phyloP scores from a whole-genome alignment of 2,888 invertebrate species.

The Rosalia funebris region DNA sequence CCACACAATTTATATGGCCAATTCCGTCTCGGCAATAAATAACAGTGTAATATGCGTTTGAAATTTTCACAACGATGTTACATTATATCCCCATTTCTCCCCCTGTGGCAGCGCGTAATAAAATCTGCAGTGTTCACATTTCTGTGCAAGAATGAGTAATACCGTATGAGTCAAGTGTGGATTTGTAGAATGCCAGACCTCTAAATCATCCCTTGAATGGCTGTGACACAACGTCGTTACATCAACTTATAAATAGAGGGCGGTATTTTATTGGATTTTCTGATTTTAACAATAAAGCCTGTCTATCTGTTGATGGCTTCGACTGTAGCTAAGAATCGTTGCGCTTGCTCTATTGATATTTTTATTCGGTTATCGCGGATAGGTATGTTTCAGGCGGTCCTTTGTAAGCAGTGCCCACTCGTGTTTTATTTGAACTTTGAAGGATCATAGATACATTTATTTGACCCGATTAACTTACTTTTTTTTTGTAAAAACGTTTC shows the following conservation, averaged over 20 bases:
- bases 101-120: constrained; percentile 16
- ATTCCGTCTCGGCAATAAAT: constrained; percentile 27
- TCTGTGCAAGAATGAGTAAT: constrained; percentile 30
- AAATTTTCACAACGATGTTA: constrained; percentile 32
- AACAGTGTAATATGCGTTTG: constrained; percentile 30
- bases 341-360: constrained; percentile 14
- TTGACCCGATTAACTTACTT: too few relatives aligned
- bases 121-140: constrained; percentile 32
- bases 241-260: constrained; percentile 27
- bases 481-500: too few relatives aligned
- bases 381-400: background rate
- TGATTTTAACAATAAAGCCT: constrained; percentile 28
- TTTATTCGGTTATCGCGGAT: constrained; percentile 3
- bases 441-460: too few relatives aligned
- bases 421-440: background rate
- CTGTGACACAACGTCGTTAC: constrained; percentile 28
- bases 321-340: constrained; percentile 6
- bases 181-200: constrained; percentile 33
- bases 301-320: constrained; percentile 18
- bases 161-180: constrained; percentile 32
- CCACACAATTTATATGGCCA: constrained; percentile 25
- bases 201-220: constrained; percentile 32
- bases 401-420: background rate
- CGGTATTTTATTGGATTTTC: constrained; percentile 27
- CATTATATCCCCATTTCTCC: constrained; percentile 23